These are phyloP conservation scores for Myrmecobius fasciatus DNA, from an alignment of 2,113 vertebrate genomes.

Conservation along the genomic window DNA sequence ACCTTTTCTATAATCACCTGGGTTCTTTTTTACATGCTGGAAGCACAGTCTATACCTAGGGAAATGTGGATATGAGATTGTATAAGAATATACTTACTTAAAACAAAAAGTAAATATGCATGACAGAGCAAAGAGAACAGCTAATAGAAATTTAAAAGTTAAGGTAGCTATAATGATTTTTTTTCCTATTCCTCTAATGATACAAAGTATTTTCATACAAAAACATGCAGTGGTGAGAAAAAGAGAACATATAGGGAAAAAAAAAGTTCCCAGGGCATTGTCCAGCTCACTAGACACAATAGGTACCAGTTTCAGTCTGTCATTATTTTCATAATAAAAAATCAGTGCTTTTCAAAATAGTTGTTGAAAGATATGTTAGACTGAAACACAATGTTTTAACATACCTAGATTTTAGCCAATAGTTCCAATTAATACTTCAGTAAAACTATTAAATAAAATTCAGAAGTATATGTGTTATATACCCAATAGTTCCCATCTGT, in stretches of 20 bases:
- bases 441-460: not conserved
- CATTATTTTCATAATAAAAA: conserved; percentile 46
- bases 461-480: not conserved
- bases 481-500: not conserved
- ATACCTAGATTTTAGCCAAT: conserved; percentile 51
- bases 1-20: conserved; percentile 71
- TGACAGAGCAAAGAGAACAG: conserved; percentile 75
- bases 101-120: conserved; percentile 72
- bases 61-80: conserved; percentile 78
- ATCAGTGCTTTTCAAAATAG: conserved; percentile 39
- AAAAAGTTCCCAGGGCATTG: conserved; percentile 47
- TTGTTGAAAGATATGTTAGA: conserved; percentile 57
- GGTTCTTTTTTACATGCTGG: conserved; percentile 74
- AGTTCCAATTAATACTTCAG: conserved; percentile 14
- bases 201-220: not conserved
- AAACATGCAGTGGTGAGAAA: not conserved
- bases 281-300: conserved; percentile 31
- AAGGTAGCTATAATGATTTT: not conserved
- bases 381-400: conserved; percentile 29
- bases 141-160: conserved; percentile 65
- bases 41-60: conserved; percentile 69
- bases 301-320: conserved; percentile 48
- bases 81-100: conserved; percentile 73
- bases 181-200: not conserved
- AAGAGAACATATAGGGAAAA: not conserved